Evolutionary conservation across 2,797 vertebrate genomes (phyloP).

Genomic region (Acrossocheilus fasciatus): DNA sequence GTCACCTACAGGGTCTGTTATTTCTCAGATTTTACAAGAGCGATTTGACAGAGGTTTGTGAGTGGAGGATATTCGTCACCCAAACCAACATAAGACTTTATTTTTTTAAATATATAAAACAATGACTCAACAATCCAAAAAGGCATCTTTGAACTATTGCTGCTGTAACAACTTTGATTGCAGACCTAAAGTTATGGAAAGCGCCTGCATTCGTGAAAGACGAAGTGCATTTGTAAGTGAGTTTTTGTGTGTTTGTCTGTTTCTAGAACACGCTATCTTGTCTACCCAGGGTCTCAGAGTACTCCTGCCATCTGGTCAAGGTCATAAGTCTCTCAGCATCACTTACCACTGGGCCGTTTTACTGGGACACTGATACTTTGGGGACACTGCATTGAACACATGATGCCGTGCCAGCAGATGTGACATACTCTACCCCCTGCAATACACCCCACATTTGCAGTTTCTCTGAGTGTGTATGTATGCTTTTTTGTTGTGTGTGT

Average conservation of each 20-base stretch:
- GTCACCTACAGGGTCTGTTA: background rate
- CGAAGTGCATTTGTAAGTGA: slow-evolving; percentile 43
- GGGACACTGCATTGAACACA: slow-evolving; percentile 62
- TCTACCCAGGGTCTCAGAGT: slow-evolving; percentile 62
- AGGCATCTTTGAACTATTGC: background rate
- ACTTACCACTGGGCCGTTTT: slow-evolving; percentile 65
- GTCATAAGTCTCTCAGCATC: slow-evolving; percentile 70
- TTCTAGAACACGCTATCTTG: slow-evolving; percentile 56
- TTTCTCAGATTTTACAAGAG: background rate
- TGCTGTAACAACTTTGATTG: background rate
- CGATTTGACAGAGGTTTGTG: background rate
- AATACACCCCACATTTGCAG: background rate
- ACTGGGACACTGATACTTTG: slow-evolving; percentile 62
- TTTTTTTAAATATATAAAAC: background rate
- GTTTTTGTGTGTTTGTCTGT: slow-evolving; percentile 51
- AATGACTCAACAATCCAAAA: background rate
- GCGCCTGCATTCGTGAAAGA: background rate
- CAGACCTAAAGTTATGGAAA: background rate
- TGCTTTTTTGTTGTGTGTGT: slow-evolving; percentile 42
- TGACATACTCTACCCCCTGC: slow-evolving; percentile 27
- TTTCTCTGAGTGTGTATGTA: slow-evolving; percentile 52
- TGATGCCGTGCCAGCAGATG: slow-evolving; percentile 35
- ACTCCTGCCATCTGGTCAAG: slow-evolving; percentile 71
- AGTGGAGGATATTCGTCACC: background rate
- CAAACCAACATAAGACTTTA: background rate